Percentiles rank a stretch among this genome's conserved stretches.
Conservation (phyloP, 2,888 invertebrate genomes). For the Latrodectus hesperus region DNA sequence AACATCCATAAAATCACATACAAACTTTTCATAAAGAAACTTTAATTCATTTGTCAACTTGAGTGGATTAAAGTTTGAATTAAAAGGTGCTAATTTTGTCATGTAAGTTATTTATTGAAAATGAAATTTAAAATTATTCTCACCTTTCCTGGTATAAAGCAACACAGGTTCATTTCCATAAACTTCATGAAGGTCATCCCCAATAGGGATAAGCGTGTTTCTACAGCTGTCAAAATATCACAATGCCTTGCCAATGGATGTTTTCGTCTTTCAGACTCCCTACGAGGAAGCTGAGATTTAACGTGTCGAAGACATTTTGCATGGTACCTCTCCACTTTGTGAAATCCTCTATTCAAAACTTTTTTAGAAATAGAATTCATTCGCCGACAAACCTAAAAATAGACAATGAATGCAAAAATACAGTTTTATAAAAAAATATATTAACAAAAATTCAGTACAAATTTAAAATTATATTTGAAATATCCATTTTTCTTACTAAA, state of each 20-base stretch:
- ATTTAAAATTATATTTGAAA: neutral
- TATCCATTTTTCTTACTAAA: too few species aligned
- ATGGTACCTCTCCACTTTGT: constrained; percentile 86
- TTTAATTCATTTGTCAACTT: too few species aligned
- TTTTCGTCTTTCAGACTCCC: constrained; percentile 89
- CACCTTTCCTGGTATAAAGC: constrained; percentile 95
- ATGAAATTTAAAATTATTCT: constrained; percentile 56
- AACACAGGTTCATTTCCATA: constrained; percentile 87
- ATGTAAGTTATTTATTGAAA: too few species aligned
- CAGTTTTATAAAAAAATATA: neutral
- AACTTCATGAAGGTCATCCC: constrained; percentile 94
- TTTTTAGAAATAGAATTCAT: constrained; percentile 86
- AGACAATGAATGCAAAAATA: constrained; percentile 18
- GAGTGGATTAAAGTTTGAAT: too few species aligned
- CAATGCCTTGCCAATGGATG: constrained; percentile 91
- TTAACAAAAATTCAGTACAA: neutral
- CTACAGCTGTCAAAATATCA: constrained; percentile 91
- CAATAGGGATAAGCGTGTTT: constrained; percentile 92
- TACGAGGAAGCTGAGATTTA: constrained; percentile 86
- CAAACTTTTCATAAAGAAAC: too few species aligned
- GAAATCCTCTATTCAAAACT: constrained; percentile 87
- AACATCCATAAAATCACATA: too few species aligned
- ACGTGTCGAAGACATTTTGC: constrained; percentile 84
- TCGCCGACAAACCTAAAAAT: constrained; percentile 83
- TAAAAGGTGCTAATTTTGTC: too few species aligned